phyloP scores from a whole-genome alignment of 2,797 vertebrate species.

The Psittacula echo region DNA sequence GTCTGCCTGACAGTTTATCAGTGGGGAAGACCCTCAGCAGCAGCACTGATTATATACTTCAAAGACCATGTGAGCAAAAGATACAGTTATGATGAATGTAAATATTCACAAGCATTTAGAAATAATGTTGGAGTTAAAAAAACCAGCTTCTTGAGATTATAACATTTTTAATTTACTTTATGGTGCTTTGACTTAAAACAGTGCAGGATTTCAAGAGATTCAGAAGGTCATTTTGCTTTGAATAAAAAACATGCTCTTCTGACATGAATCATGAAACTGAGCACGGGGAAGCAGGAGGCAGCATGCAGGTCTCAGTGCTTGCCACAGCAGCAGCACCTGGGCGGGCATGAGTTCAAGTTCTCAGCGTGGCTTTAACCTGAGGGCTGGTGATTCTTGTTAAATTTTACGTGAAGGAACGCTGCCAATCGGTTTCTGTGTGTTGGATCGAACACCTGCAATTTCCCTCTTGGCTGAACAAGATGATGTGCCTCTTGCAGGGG shows the following conservation, averaged over 20 bases:
- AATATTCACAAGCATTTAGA: background rate
- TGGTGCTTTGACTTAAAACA: background rate
- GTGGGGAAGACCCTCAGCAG: background rate
- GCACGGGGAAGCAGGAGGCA: background rate
- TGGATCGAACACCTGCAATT: conserved; percentile 53
- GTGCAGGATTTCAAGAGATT: background rate
- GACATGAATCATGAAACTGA: background rate
- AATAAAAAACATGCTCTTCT: background rate
- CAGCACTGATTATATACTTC: background rate
- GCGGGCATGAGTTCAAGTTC: conserved; percentile 34
- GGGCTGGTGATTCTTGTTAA: conserved; percentile 56
- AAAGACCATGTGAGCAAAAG: background rate
- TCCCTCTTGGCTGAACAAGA: conserved; percentile 29
- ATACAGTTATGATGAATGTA: background rate
- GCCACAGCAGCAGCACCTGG: conserved; percentile 43
- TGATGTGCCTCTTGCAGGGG: background rate
- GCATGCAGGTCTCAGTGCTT: background rate
- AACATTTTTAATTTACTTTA: background rate
- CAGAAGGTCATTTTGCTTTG: conserved; percentile 19
- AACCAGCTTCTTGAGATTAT: background rate
- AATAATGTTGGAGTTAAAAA: background rate
- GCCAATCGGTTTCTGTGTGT: background rate
- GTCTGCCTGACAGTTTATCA: background rate
- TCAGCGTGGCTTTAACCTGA: conserved; percentile 25
- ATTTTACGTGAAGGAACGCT: background rate